Base-by-base conservation (phyloP, 2,797 vertebrate genomes). In the Setipinna tenuifilis region DNA sequence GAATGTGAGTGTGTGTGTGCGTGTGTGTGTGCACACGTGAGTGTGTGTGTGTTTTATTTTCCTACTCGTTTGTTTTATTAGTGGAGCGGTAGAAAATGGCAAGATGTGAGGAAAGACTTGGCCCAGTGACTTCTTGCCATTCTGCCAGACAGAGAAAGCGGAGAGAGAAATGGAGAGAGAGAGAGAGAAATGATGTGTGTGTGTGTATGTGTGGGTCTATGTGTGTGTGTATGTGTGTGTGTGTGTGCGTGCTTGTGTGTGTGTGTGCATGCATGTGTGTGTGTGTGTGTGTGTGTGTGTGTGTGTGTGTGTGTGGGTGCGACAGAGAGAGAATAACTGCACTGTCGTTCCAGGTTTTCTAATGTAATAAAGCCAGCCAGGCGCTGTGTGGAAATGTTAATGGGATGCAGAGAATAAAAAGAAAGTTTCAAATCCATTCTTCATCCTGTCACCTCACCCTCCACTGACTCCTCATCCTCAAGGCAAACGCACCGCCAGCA, bases 401-500 rank as follows among this genome's bases (percentile, higher is more conserved):
- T 88, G 85, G 71, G 35, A 65, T 84, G 84, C 83, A 85, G 35
- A 86, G 65, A 35, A 78, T 31, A 78, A 78, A 41, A 78, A 78
- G 71, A 84, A 84, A 85, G 86, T 87, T 89, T 89, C 84, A 83
- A 44, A 87, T 89, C 84, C 87, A 87, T 89, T 85, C 87, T 87
- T 89, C 85, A 87, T 89, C 48, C 28, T 83, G 59, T 86, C 81
- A 48, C 54, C 82, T 71, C 78, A 41, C 71, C 35, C 71, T 78
- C 71, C 35, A 31, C 71, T 31, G 31, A 21, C 71, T 78, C 71
- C 71, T 78, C 71, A 78, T 78, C 71, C 71, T 78, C 71, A 31
- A 78, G 71, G 71, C 71, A 48, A 81, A 48, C 54, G 25, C 83
- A 21, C 25, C 35, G 16, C 57, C 83, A 57, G 14, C 61, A 23